These are phyloP conservation scores for Arrhopalites spinosus DNA, from an alignment of 2,888 invertebrate species.

Conservation along the genomic window DNA sequence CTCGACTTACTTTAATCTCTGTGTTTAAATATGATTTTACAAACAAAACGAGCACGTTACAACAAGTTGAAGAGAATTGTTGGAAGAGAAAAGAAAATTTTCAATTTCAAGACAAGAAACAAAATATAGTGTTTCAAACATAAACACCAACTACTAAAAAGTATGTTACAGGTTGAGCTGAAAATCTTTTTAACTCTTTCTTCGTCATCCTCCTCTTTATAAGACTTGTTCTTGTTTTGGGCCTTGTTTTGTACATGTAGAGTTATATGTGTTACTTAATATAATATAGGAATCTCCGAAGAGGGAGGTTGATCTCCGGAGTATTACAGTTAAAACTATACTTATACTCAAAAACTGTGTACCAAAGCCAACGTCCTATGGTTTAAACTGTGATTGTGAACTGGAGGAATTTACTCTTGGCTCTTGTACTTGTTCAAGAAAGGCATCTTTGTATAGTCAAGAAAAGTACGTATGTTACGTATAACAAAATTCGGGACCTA, in stretches of 20 bases:
- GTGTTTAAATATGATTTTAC: background rate
- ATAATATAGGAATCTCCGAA: too few species aligned
- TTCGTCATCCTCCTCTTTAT: background rate
- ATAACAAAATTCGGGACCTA: background rate
- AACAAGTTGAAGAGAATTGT: background rate
- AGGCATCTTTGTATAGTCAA: background rate
- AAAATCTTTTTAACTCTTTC: constrained; percentile 1
- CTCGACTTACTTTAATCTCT: too few species aligned
- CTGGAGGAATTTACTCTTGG: constrained; percentile 28
- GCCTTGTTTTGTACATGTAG: background rate
- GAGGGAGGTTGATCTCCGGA: too few species aligned
- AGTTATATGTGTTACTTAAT: too few species aligned
- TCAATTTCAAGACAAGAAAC: too few species aligned
- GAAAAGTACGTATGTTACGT: background rate
- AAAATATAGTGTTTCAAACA: too few species aligned
- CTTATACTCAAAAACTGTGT: background rate
- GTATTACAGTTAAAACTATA: too few species aligned
- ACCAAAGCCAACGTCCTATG: constrained; percentile 1
- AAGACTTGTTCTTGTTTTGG: background rate
- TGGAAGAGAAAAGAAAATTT: too few species aligned
- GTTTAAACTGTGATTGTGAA: constrained; percentile 11
- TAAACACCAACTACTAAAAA: too few species aligned
- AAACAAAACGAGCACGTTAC: background rate
- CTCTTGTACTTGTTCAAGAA: background rate
- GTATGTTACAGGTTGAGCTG: constrained; percentile 16